Percentiles rank a stretch among this genome's conserved stretches.
phyloP scores from a whole-genome alignment of 1,140 invertebrate genomes.

The Aphelenchoides besseyi region DNA sequence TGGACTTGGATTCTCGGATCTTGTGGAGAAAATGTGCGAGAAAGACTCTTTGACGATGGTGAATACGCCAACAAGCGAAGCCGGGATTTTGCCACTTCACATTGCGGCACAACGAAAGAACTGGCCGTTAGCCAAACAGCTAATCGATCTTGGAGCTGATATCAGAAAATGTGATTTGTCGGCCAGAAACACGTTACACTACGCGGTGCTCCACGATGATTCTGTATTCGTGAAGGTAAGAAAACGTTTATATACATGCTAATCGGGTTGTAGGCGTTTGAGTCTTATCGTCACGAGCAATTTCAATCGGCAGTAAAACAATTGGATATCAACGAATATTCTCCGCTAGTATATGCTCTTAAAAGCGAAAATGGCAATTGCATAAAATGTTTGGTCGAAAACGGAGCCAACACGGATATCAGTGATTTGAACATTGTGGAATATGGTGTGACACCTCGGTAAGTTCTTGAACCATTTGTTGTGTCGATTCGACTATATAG shows the following conservation, averaged over 20 bases:
- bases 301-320: slow-evolving; percentile 21
- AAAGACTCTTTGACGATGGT: slow-evolving; percentile 9
- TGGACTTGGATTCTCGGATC: background rate
- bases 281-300: slow-evolving; percentile 5
- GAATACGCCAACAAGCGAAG: slow-evolving; percentile 6
- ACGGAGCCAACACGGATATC: background rate
- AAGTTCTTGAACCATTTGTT: slow-evolving; percentile 1
- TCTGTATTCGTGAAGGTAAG: slow-evolving; percentile 26
- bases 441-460: slow-evolving; percentile 3
- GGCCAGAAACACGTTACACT: slow-evolving; percentile 6
- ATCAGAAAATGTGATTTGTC: slow-evolving; percentile 28
- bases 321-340: slow-evolving; percentile 19
- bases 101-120: slow-evolving; percentile 11
- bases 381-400: slow-evolving; percentile 1
- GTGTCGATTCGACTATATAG: background rate
- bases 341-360: slow-evolving; percentile 28
- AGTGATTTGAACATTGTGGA: background rate
- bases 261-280: slow-evolving; percentile 19
- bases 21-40: slow-evolving; percentile 11
- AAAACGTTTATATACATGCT: slow-evolving; percentile 9
- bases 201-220: slow-evolving; percentile 22
- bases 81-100: slow-evolving; percentile 22
- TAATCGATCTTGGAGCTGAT: slow-evolving; percentile 17
- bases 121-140: slow-evolving; percentile 6
- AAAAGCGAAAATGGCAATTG: background rate